phyloP scores from a whole-genome alignment of 2,113 vertebrate species.

The Aix galericulata region DNA sequence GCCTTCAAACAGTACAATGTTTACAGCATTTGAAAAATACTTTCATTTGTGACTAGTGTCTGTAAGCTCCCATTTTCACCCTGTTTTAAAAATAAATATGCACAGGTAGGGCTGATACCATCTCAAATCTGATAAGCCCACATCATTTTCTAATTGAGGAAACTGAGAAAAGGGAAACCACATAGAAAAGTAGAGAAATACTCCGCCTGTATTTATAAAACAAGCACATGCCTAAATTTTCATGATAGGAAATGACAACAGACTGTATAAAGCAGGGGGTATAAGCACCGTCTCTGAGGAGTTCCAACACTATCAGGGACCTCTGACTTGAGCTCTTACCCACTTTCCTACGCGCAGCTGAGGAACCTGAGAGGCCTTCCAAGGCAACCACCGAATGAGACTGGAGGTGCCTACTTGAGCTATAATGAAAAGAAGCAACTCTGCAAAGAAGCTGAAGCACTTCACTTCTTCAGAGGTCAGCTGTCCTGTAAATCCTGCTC shows the following conservation, averaged over 20 bases:
- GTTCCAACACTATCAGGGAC: neutral
- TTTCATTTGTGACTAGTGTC: neutral
- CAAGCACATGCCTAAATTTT: neutral
- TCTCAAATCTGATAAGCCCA: neutral
- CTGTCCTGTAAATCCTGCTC: neutral
- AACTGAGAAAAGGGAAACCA: neutral
- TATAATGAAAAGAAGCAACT: neutral
- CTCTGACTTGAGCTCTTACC: neutral
- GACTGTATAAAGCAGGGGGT: neutral
- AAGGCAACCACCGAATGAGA: neutral
- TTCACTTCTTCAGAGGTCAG: neutral
- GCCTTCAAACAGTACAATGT: neutral
- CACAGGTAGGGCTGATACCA: neutral
- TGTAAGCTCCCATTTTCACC: neutral
- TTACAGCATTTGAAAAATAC: neutral
- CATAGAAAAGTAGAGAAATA: neutral
- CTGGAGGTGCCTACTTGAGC: neutral
- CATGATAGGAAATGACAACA: neutral
- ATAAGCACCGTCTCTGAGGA: neutral
- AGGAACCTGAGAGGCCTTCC: neutral
- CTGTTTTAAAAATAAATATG: neutral
- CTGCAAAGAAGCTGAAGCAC: rapidly evolving
- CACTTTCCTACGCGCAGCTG: neutral
- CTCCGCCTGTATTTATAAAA: neutral
- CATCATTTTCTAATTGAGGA: neutral